Evolutionary conservation across 2,888 invertebrate genomes (phyloP).

Genomic region (Clivina fossor): DNA sequence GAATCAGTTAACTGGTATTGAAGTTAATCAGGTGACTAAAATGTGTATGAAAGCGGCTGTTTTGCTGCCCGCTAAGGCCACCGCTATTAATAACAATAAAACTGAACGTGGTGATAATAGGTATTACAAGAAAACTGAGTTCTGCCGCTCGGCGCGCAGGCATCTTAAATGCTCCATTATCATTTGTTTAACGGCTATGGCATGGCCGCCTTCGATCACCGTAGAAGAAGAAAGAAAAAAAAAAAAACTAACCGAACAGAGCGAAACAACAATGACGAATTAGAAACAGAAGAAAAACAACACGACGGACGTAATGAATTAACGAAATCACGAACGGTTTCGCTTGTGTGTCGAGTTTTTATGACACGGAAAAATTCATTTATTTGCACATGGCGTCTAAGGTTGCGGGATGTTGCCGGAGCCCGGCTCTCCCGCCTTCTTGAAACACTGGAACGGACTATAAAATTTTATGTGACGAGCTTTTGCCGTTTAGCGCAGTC

Average conservation of each 20-base stretch:
- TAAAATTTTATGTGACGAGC: too few species aligned
- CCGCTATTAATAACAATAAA: slow-evolving; percentile 57
- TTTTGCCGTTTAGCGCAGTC: too few species aligned
- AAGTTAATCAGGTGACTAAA: slow-evolving; percentile 54
- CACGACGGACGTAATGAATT: slow-evolving; percentile 39
- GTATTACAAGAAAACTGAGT: slow-evolving; percentile 49
- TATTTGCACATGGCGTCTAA: too few species aligned
- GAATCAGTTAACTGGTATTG: too few species aligned
- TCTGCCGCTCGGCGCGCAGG: slow-evolving; percentile 46
- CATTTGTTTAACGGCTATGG: slow-evolving; percentile 51
- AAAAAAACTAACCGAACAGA: slow-evolving; percentile 17
- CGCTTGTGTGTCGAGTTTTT: slow-evolving; percentile 18
- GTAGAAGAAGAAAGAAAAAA: slow-evolving; percentile 34
- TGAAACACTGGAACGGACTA: too few species aligned
- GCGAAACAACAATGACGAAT: not conserved
- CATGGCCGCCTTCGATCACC: slow-evolving; percentile 42
- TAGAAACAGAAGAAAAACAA: not conserved
- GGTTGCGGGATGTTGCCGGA: too few species aligned
- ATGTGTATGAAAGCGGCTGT: slow-evolving; percentile 51
- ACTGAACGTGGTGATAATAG: slow-evolving; percentile 55
- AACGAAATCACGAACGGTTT: slow-evolving; percentile 43
- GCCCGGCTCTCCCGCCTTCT: too few species aligned
- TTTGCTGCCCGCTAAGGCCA: slow-evolving; percentile 51
- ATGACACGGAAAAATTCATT: slow-evolving; percentile 20
- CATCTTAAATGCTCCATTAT: slow-evolving; percentile 54